Conservation (phyloP, 2,797 vertebrate species). For the Craterocephalus amniculus region DNA sequence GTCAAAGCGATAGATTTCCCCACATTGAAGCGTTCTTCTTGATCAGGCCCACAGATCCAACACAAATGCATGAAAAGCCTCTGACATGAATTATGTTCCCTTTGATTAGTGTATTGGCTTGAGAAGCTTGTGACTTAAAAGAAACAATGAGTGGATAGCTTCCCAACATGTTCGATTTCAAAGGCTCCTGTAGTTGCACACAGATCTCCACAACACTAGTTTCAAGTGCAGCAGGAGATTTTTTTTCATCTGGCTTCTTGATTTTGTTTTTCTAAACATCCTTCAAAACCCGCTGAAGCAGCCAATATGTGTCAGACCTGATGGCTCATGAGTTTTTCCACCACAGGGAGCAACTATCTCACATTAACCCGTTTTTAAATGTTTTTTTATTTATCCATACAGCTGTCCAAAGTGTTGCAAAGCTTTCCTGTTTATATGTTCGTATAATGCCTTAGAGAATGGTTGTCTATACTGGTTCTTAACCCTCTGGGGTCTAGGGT, state of each 20-base stretch:
- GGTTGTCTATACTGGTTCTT: too few species aligned
- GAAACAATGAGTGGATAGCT: conserved; percentile 33
- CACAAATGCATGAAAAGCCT: conserved; percentile 37
- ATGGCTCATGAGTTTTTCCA: conserved; percentile 53
- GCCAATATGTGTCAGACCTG: conserved; percentile 45
- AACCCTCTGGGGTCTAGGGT: too few species aligned
- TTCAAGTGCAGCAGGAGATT: conserved; percentile 43
- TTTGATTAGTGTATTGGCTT: conserved; percentile 43
- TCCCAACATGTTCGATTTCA: conserved; percentile 45
- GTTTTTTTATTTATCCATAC: conserved; percentile 41
- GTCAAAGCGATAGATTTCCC: conserved; percentile 52
- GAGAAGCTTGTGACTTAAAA: conserved; percentile 16
- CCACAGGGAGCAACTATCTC: conserved; percentile 33
- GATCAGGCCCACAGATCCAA: conserved; percentile 7
- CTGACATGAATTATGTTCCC: conserved; percentile 20
- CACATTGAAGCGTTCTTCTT: conserved; percentile 29
- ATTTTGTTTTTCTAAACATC: conserved; percentile 51
- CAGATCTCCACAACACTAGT: conserved; percentile 29
- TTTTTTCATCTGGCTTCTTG: conserved; percentile 47
- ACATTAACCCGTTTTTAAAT: conserved; percentile 39
- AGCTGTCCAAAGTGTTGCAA: too few species aligned
- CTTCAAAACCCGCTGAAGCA: conserved; percentile 45
- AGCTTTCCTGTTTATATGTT: too few species aligned
- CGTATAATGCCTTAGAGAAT: too few species aligned
- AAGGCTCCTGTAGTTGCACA: conserved; percentile 21